phyloP scores from a whole-genome alignment of 37 sponge, comb jelly and placozoan species.

The Hexactinellida sp. region DNA sequence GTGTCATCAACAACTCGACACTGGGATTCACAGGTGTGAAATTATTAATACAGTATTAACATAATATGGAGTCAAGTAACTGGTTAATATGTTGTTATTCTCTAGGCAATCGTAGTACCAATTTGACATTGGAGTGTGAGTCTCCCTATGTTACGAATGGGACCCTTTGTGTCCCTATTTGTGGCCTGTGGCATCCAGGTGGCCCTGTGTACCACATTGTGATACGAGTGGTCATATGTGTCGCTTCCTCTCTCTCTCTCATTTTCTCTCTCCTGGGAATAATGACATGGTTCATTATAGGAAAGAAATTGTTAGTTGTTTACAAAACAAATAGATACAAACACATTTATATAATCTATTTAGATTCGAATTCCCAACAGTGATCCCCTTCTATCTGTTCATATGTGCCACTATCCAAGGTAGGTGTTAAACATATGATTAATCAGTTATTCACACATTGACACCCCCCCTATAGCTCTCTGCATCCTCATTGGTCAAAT shows the following conservation, averaged over 20 bases:
- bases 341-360: no score
- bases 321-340: no score
- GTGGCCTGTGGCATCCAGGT: not conserved
- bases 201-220: not conserved
- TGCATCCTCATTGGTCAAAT: not conserved
- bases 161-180: not conserved
- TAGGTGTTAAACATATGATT: not conserved
- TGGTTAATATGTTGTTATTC: no score
- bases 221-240: not conserved
- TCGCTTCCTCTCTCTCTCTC: not conserved
- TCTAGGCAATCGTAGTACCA: not conserved
- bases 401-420: not conserved
- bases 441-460: not conserved
- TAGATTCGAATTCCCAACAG: not conserved
- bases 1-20: not conserved
- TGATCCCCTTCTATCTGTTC: not conserved
- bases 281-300: not conserved
- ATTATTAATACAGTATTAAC: no score
- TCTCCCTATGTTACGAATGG: not conserved
- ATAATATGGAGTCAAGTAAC: no score
- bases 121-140: not conserved
- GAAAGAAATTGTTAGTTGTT: constrained; percentile 14
- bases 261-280: not conserved
- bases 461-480: not conserved
- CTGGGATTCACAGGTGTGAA: not conserved